phyloP scores from a whole-genome alignment of 2,113 vertebrate genomes.

The Bufo gargarizans region DNA sequence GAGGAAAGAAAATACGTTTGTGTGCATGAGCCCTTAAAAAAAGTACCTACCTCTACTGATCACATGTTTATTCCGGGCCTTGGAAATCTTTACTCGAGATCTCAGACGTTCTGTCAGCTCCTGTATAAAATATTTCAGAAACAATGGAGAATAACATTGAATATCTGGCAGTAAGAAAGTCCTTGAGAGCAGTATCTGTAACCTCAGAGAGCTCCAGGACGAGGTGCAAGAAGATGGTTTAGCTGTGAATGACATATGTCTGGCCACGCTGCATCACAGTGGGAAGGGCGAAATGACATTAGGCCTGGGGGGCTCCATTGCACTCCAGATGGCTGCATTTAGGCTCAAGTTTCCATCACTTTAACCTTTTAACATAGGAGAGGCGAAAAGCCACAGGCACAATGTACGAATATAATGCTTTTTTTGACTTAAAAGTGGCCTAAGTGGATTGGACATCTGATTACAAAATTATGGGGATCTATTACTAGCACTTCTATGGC shows the following conservation, averaged over 20 bases:
- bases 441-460: neutral
- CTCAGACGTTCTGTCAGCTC: neutral
- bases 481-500: too few species aligned
- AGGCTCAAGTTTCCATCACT: slow-evolving; percentile 15
- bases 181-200: neutral
- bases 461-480: neutral
- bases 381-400: neutral
- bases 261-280: neutral
- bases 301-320: slow-evolving; percentile 28
- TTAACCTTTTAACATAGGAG: neutral
- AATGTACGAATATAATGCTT: neutral
- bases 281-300: slow-evolving; percentile 14
- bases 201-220: neutral
- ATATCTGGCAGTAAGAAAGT: neutral
- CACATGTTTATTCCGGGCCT: neutral
- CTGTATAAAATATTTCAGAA: neutral
- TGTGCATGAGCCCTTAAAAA: neutral
- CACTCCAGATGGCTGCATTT: slow-evolving; percentile 35
- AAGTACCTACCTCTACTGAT: neutral
- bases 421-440: neutral
- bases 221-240: neutral
- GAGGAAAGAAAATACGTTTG: too few species aligned
- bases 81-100: neutral
- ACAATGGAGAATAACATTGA: neutral
- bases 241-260: slow-evolving; percentile 1